Conservation (phyloP, 2,113 vertebrate species). For the Myrmophylax atrothorax region DNA sequence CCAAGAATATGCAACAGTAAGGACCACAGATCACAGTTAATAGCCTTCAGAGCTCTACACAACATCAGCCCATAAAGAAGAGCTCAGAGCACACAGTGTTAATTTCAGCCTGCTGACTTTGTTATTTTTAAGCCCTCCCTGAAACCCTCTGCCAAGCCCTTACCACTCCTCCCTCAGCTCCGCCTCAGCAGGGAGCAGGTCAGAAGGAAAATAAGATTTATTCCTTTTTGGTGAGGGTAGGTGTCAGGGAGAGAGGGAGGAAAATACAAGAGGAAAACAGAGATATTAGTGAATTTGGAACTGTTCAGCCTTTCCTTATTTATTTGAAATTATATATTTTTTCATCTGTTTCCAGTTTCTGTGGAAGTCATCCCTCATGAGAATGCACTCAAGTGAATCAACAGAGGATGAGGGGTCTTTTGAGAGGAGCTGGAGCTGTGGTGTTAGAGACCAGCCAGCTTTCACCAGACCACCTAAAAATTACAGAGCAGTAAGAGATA, state of each 20-base stretch:
- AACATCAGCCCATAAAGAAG: not conserved
- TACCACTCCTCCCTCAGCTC: not conserved
- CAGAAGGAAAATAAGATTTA: not conserved
- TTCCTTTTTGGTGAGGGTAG: not conserved
- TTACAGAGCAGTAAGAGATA: not conserved
- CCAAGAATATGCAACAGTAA: not conserved
- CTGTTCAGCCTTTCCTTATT: not conserved
- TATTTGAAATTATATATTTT: not conserved
- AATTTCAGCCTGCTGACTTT: not conserved
- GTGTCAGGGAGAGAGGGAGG: no score
- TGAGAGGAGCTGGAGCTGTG: not conserved
- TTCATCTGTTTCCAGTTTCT: not conserved
- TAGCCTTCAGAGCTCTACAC: not conserved
- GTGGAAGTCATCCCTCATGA: not conserved
- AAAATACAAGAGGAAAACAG: not conserved
- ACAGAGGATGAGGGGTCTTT: not conserved
- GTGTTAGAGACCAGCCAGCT: not conserved
- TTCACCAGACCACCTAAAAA: not conserved
- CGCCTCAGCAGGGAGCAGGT: not conserved
- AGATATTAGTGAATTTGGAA: not conserved
- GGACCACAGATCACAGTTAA: not conserved
- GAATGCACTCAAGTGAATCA: not conserved
- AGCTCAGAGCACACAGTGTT: not conserved
- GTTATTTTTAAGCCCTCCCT: not conserved
- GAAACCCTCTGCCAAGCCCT: not conserved